Evolutionary conservation across 2,888 invertebrate genomes (phyloP).

Genomic region (Agrypnus murinus): DNA sequence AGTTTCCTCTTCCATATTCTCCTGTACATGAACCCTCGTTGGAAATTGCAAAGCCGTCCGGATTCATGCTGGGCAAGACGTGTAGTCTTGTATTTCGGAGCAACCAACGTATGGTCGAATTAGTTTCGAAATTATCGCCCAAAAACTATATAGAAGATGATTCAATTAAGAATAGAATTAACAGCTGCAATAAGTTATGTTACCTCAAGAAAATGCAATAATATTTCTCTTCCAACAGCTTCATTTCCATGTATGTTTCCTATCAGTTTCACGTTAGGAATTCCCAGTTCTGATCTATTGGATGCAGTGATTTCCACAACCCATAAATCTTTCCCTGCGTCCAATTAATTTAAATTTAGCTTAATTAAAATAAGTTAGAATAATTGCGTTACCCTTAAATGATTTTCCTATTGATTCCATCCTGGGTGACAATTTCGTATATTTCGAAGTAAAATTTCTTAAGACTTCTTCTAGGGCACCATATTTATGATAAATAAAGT

Average conservation of each 20-base stretch:
- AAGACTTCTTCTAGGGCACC: constrained; percentile 68
- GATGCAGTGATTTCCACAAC: constrained; percentile 74
- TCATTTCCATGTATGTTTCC: constrained; percentile 86
- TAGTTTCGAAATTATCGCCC: constrained; percentile 69
- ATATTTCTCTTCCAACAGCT: constrained; percentile 79
- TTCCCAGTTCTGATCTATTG: constrained; percentile 64
- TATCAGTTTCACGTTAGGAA: constrained; percentile 82
- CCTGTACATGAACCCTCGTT: constrained; percentile 61
- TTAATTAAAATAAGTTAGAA: no score
- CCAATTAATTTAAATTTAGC: constrained; percentile 52
- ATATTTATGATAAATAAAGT: constrained; percentile 71
- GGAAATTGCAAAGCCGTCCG: constrained; percentile 78
- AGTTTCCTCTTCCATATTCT: constrained; percentile 63
- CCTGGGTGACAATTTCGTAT: constrained; percentile 66
- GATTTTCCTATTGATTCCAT: constrained; percentile 76
- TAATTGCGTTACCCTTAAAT: constrained; percentile 72
- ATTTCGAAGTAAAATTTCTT: constrained; percentile 64
- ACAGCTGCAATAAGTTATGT: no score
- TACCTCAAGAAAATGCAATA: constrained; percentile 75
- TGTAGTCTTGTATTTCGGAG: constrained; percentile 81
- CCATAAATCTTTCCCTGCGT: constrained; percentile 75
- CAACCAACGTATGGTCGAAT: constrained; percentile 74
- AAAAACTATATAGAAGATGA: constrained; percentile 71
- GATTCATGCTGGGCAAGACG: constrained; percentile 84
- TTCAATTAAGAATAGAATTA: no score